Percentiles rank a stretch among this genome's conserved stretches.
phyloP scores from a whole-genome alignment of 2,113 vertebrate genomes.

The Oncorhynchus clarkii region DNA sequence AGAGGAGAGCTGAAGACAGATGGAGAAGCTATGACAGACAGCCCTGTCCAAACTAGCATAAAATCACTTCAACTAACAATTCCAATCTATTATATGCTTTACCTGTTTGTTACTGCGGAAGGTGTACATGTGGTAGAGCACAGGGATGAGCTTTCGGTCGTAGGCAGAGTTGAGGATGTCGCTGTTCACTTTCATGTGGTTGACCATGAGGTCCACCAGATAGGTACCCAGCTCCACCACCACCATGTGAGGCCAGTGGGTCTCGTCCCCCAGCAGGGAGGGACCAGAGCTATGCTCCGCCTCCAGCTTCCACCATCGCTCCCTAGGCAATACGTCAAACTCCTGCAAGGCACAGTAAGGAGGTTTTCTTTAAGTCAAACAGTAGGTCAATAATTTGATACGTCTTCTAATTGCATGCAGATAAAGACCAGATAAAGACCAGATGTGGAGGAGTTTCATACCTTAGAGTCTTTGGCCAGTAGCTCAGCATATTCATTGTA shows the following conservation, averaged over 20 bases:
- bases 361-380: background rate
- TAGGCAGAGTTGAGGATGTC: constrained; percentile 60
- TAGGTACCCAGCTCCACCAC: constrained; percentile 81
- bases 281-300: constrained; percentile 63
- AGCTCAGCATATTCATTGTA: constrained; percentile 78
- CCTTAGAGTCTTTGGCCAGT: constrained; percentile 82
- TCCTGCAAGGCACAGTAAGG: constrained; percentile 57
- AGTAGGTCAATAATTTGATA: too few species aligned
- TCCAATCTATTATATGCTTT: constrained; percentile 9
- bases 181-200: constrained; percentile 76
- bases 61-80: background rate
- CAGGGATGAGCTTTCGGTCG: constrained; percentile 71
- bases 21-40: constrained; percentile 15
- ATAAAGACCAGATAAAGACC: too few species aligned
- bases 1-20: constrained; percentile 23
- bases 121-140: constrained; percentile 92
- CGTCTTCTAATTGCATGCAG: too few species aligned
- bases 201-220: constrained; percentile 87
- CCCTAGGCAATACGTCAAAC: constrained; percentile 73
- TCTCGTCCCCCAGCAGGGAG: constrained; percentile 60
- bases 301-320: constrained; percentile 81
- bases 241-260: constrained; percentile 74
- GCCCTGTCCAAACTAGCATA: constrained; percentile 1
- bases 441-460: constrained; percentile 45
- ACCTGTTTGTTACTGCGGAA: constrained; percentile 87